These are phyloP conservation scores for Sebastiscus tertius DNA, from an alignment of 2,797 vertebrate species.

Conservation along the genomic window DNA sequence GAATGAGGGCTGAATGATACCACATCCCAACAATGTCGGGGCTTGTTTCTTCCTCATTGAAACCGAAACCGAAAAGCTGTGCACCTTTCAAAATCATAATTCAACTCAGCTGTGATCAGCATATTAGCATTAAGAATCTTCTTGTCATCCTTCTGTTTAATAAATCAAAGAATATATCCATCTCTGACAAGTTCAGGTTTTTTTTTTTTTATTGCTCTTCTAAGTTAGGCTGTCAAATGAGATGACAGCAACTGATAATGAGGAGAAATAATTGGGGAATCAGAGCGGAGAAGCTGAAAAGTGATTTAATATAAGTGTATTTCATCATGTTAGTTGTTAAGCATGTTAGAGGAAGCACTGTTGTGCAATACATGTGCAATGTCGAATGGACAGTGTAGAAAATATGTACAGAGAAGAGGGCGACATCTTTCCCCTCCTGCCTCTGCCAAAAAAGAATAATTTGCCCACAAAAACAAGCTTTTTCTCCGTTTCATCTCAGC, in stretches of 20 bases:
- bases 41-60: not conserved
- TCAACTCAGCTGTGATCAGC: not conserved
- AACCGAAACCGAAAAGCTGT: not conserved
- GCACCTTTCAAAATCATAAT: not conserved
- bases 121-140: not conserved
- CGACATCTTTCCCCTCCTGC: not conserved
- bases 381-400: not conserved
- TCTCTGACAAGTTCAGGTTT: not conserved
- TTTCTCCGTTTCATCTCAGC: conserved; percentile 53
- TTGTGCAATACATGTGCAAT: conserved; percentile 11
- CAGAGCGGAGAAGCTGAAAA: not conserved
- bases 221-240: not conserved
- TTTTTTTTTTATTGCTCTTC: not conserved
- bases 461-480: conserved; percentile 40
- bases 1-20: not conserved
- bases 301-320: not conserved
- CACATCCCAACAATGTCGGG: not conserved
- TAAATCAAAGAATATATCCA: not conserved
- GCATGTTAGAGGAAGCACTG: not conserved
- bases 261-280: not conserved
- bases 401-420: not conserved
- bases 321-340: not conserved
- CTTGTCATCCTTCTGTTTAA: not conserved
- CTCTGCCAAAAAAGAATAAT: conserved; percentile 18
- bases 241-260: not conserved